Conservation (phyloP, 2,797 vertebrate species). For the Aplochiton taeniatus region DNA sequence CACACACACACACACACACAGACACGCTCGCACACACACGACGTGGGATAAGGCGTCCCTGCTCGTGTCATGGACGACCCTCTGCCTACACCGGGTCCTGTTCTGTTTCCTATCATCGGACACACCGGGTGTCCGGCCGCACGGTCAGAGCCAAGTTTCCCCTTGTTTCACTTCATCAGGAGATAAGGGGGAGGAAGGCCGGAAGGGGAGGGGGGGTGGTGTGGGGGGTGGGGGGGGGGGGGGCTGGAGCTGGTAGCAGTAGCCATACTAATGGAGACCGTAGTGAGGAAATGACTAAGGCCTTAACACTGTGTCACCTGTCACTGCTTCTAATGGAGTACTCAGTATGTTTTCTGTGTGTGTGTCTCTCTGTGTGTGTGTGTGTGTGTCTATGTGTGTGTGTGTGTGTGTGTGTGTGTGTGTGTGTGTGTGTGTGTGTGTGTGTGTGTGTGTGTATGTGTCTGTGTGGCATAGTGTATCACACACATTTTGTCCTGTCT, state of each 20-base stretch:
- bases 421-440: no score
- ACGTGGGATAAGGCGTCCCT: constrained; percentile 41
- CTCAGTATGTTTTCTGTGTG: background rate
- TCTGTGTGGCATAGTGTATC: background rate
- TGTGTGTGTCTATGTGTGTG: no score
- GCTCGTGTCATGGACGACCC: constrained; percentile 39
- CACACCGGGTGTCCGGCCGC: constrained; percentile 32
- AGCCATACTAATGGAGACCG: background rate
- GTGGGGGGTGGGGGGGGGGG: background rate
- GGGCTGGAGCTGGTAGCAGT: background rate
- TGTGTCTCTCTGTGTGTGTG: no score
- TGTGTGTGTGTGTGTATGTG: no score
- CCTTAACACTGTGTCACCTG: constrained; percentile 25
- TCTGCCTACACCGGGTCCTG: background rate
- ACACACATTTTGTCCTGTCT: constrained; percentile 39
- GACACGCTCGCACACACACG: no score
- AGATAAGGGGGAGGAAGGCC: constrained; percentile 35
- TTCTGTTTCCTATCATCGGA: constrained; percentile 45
- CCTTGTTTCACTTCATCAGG: constrained; percentile 31
- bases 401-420: no score
- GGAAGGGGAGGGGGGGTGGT: background rate
- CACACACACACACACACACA: no score
- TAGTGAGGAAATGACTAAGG: constrained; percentile 10
- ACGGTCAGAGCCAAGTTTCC: constrained; percentile 30
- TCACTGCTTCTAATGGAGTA: constrained; percentile 38